Evolutionary conservation across 2,113 vertebrate genomes (phyloP).

Genomic region (Scolopax mira): DNA sequence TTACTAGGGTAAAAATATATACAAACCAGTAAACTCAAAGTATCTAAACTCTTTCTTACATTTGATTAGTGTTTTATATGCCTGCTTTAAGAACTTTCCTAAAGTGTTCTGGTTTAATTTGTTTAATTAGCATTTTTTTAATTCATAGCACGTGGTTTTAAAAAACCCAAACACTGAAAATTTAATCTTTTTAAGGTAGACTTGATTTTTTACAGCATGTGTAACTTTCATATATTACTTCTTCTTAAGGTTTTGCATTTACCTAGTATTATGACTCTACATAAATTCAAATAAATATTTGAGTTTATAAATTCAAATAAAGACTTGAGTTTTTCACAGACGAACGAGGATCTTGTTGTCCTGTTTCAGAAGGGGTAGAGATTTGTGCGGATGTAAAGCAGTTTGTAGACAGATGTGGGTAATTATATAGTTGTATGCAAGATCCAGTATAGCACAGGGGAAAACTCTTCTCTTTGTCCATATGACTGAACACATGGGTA

Average conservation of each 20-base stretch:
- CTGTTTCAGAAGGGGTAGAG: not conserved
- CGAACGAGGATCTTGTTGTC: not conserved
- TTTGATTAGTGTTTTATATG: not conserved
- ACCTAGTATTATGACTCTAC: not conserved
- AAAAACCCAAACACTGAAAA: not conserved
- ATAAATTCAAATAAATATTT: not conserved
- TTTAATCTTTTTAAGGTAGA: not conserved
- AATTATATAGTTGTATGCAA: not conserved
- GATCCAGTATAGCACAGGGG: not conserved
- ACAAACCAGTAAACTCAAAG: not conserved
- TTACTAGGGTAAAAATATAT: not conserved
- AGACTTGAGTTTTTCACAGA: not conserved
- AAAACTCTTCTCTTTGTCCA: not conserved
- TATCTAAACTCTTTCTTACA: not conserved
- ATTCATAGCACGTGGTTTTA: not conserved
- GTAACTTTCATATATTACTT: not conserved
- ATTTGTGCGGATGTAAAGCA: not conserved
- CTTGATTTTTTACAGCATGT: not conserved
- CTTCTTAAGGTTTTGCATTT: slow-evolving; percentile 1
- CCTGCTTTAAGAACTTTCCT: not conserved
- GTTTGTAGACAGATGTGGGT: slow-evolving; percentile 7
- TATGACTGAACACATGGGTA: not conserved
- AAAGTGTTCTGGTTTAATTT: not conserved
- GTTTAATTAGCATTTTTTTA: not conserved
- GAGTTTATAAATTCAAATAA: not conserved